These are phyloP conservation scores for Sesia apiformis DNA, from an alignment of 2,888 invertebrate genomes.

Conservation along the genomic window DNA sequence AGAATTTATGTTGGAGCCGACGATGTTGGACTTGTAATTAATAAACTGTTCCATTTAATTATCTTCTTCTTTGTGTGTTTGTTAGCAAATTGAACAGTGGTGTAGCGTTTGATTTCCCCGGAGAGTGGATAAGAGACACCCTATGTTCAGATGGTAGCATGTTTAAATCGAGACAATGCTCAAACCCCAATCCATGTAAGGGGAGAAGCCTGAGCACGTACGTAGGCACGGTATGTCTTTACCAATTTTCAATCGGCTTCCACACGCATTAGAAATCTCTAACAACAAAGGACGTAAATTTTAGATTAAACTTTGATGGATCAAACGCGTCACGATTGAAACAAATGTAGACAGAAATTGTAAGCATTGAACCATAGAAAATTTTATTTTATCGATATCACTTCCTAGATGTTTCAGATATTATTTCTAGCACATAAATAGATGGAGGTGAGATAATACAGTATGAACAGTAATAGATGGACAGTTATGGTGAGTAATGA, in stretches of 20 bases:
- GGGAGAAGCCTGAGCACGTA: no score
- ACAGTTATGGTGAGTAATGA: conserved; percentile 2
- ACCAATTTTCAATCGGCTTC: background rate
- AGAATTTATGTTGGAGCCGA: no score
- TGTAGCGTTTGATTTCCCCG: conserved; percentile 33
- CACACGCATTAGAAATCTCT: background rate
- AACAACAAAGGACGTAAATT: background rate
- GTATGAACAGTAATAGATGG: no score
- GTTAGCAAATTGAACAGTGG: conserved; percentile 33
- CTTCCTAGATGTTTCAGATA: no score
- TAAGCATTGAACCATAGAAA: no score
- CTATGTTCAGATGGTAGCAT: conserved; percentile 2
- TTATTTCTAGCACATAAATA: no score
- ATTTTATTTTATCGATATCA: no score
- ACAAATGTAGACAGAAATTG: no score
- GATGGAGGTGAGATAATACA: no score
- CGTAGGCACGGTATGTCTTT: background rate
- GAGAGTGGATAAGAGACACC: conserved; percentile 9
- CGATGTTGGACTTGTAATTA: no score
- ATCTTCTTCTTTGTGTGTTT: conserved; percentile 5
- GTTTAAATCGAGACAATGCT: conserved; percentile 31
- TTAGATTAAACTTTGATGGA: background rate
- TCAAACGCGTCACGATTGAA: background rate
- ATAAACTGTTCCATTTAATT: no score
- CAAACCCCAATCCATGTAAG: background rate